These are phyloP conservation scores for Scaptodrosophila latifasciaeformis DNA, from an alignment of 2,888 invertebrate genomes.

Conservation along the genomic window DNA sequence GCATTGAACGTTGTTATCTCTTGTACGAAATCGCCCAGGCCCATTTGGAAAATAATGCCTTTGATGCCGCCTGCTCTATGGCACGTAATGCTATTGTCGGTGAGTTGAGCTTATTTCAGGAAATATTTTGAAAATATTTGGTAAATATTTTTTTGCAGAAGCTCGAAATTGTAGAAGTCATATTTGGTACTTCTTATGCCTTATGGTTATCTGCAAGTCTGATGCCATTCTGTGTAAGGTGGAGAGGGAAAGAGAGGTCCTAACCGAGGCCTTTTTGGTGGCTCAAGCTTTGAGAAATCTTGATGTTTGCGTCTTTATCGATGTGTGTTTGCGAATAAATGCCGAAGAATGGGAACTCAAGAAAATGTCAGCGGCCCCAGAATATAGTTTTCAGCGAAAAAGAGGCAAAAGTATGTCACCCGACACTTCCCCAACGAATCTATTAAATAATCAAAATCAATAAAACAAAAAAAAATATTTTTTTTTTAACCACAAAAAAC, in stretches of 20 bases:
- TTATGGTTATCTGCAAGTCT: slow-evolving; percentile 60
- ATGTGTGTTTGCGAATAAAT: slow-evolving; percentile 53
- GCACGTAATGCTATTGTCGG: slow-evolving; percentile 63
- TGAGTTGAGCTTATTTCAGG: slow-evolving; percentile 11
- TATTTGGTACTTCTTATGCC: slow-evolving; percentile 63
- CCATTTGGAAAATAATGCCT: slow-evolving; percentile 56
- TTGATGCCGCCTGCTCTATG: slow-evolving; percentile 58
- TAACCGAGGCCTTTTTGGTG: slow-evolving; percentile 46
- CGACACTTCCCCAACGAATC: too few relatives aligned
- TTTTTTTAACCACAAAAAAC: too few relatives aligned
- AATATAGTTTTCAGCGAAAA: background rate
- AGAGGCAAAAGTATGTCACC: too few relatives aligned
- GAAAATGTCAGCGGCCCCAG: slow-evolving; percentile 23
- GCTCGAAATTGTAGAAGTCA: slow-evolving; percentile 49
- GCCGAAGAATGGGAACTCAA: slow-evolving; percentile 54
- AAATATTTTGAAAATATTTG: too few relatives aligned
- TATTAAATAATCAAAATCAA: too few relatives aligned
- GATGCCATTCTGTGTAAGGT: slow-evolving; percentile 66
- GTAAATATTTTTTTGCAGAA: slow-evolving; percentile 38
- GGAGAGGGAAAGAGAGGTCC: slow-evolving; percentile 57
- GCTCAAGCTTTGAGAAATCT: slow-evolving; percentile 49
- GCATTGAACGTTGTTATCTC: slow-evolving; percentile 67
- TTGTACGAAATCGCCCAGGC: slow-evolving; percentile 62
- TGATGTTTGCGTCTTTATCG: slow-evolving; percentile 52
- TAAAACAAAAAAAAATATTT: too few relatives aligned